Percentiles rank a stretch among this genome's conserved stretches.
Conservation (phyloP, 2,113 vertebrate species). For the Aspiorhynchus laticeps region DNA sequence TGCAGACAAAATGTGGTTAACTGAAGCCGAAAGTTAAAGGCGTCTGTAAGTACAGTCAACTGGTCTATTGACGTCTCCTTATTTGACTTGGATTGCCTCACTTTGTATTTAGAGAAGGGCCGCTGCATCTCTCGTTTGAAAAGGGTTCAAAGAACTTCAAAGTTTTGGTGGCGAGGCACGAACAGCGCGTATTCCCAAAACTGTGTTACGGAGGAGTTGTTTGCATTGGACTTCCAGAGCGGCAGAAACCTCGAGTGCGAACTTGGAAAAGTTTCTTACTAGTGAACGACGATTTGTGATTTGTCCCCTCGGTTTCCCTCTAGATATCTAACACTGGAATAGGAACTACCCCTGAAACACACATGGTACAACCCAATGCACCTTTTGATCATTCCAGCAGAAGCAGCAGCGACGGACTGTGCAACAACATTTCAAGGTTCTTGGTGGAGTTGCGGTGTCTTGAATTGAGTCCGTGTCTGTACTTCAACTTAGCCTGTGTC, state of each 20-base stretch:
- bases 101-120: not conserved
- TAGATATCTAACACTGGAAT: not conserved
- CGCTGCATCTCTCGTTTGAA: not conserved
- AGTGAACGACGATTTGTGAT: not conserved
- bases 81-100: conserved; percentile 10
- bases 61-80: conserved; percentile 9
- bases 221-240: not conserved
- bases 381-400: conserved; percentile 44
- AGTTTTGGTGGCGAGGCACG: conserved; percentile 16
- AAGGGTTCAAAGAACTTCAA: conserved; percentile 19
- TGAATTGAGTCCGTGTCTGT: not conserved
- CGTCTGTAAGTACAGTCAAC: not conserved
- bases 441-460: not conserved
- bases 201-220: too few species aligned
- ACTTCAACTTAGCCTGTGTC: not conserved
- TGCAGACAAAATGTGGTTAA: not conserved
- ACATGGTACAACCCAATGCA: conserved; percentile 43
- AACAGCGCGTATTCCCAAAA: not conserved
- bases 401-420: conserved; percentile 18
- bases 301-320: not conserved
- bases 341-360: conserved; percentile 16
- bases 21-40: not conserved
- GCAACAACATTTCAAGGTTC: not conserved
- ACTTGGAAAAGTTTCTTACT: not conserved
- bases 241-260: not conserved